phyloP scores from a whole-genome alignment of 2,113 vertebrate genomes.

The Poecilia latipinna region DNA sequence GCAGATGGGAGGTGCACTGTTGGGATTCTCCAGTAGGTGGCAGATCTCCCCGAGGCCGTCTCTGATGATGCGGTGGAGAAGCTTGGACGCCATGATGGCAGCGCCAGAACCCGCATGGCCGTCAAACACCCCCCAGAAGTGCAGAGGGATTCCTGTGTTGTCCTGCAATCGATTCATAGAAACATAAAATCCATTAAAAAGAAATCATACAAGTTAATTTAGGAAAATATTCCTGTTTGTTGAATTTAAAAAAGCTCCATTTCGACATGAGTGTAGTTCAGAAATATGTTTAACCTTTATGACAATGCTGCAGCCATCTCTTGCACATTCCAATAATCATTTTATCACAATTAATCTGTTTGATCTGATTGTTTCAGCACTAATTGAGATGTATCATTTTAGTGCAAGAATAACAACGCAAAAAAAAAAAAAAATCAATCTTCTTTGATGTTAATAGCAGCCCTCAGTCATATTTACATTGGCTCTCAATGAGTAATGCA shows the following conservation, averaged over 20 bases:
- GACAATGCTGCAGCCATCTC: neutral
- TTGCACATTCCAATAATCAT: neutral
- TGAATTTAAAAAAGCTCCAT: neutral
- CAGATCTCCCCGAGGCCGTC: slow-evolving; percentile 90
- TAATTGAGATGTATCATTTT: neutral
- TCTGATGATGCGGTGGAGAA: slow-evolving; percentile 89
- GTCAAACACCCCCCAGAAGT: slow-evolving; percentile 95
- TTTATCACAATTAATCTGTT: too few species aligned
- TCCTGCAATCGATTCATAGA: slow-evolving; percentile 64
- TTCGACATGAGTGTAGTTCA: neutral
- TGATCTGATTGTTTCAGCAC: too few species aligned
- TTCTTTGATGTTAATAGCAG: neutral
- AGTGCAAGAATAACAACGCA: neutral
- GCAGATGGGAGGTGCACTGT: slow-evolving; percentile 83
- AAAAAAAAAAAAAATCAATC: neutral
- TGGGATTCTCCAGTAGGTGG: slow-evolving; percentile 88
- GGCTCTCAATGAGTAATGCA: neutral
- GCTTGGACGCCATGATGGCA: slow-evolving; percentile 89
- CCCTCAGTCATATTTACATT: neutral
- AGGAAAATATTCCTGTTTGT: neutral
- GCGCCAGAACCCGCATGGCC: slow-evolving; percentile 93
- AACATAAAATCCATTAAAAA: too few species aligned
- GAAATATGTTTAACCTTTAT: neutral
- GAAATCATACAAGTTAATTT: neutral
- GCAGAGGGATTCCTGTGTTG: slow-evolving; percentile 84